Percentiles rank a stretch among this genome's conserved stretches.
phyloP scores from a whole-genome alignment of 2,888 invertebrate species.

The Morinoia aosen region DNA sequence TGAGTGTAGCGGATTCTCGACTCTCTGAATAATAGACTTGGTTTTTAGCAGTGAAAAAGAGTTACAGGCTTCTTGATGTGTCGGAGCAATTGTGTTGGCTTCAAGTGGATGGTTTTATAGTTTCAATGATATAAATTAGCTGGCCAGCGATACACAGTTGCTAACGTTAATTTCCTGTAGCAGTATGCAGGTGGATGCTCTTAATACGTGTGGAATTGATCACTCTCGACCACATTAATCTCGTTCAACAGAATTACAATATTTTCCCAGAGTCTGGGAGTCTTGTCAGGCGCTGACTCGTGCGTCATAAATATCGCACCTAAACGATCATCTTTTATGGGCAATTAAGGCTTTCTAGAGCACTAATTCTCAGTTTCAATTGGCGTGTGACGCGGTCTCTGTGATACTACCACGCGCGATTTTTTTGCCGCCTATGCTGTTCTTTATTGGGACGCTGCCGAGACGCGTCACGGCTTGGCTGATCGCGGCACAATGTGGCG shows the following conservation, averaged over 20 bases:
- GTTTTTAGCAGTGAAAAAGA: background rate
- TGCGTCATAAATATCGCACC: background rate
- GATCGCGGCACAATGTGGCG: background rate
- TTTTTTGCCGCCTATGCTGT: background rate
- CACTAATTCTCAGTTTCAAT: constrained; percentile 24
- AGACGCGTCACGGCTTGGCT: background rate
- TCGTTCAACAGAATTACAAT: background rate
- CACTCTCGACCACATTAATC: background rate
- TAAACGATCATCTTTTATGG: constrained; percentile 46
- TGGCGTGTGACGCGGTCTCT: constrained; percentile 6
- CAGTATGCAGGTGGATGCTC: background rate
- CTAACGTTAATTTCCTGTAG: background rate
- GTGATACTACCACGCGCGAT: background rate
- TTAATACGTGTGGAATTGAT: background rate
- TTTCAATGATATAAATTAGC: background rate
- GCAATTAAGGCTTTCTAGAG: constrained; percentile 30
- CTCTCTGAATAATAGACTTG: background rate
- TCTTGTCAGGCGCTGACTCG: background rate
- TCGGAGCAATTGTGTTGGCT: background rate
- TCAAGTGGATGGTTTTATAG: background rate
- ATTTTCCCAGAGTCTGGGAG: background rate
- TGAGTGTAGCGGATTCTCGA: background rate
- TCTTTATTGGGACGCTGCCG: constrained; percentile 6
- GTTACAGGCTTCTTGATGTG: background rate
- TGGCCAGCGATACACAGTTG: background rate